A percentile compares a stretch with the other conserved stretches of the same genome.
phyloP scores from a whole-genome alignment of 2,797 vertebrate genomes.

The Myiotriccus ornatus region DNA sequence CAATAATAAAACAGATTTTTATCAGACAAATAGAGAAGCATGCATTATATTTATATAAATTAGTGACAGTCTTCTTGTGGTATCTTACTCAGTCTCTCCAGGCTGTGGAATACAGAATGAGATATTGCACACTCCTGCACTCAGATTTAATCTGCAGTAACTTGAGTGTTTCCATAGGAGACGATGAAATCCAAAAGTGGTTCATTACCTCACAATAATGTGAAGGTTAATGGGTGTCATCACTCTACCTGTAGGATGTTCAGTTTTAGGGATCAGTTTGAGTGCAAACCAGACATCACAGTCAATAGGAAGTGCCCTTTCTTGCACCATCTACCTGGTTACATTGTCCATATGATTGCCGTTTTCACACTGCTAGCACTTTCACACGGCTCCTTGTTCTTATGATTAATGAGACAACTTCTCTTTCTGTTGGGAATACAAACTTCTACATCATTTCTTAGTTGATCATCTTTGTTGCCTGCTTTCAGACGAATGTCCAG shows the following conservation, averaged over 20 bases:
- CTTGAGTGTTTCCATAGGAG: background rate
- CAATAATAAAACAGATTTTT: background rate
- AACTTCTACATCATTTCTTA: background rate
- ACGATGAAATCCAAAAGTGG: background rate
- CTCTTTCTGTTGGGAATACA: background rate
- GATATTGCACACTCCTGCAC: background rate
- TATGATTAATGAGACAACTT: background rate
- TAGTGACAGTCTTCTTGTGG: background rate
- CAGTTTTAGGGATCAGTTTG: background rate
- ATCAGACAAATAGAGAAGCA: background rate
- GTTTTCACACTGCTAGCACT: background rate
- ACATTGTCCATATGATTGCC: rapidly evolving
- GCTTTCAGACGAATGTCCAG: background rate
- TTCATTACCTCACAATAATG: conserved; percentile 11
- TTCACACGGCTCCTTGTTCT: background rate
- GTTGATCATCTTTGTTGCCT: background rate
- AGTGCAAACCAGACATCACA: background rate
- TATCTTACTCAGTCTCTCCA: background rate
- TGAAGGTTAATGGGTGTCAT: conserved; percentile 21
- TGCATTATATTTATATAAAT: background rate
- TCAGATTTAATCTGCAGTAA: background rate
- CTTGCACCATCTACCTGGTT: background rate
- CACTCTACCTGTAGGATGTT: background rate
- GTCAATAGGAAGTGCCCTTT: background rate
- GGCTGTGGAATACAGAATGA: background rate